These are phyloP conservation scores for Takifugu ocellatus DNA, from an alignment of 2,797 vertebrate species.

Conservation along the genomic window DNA sequence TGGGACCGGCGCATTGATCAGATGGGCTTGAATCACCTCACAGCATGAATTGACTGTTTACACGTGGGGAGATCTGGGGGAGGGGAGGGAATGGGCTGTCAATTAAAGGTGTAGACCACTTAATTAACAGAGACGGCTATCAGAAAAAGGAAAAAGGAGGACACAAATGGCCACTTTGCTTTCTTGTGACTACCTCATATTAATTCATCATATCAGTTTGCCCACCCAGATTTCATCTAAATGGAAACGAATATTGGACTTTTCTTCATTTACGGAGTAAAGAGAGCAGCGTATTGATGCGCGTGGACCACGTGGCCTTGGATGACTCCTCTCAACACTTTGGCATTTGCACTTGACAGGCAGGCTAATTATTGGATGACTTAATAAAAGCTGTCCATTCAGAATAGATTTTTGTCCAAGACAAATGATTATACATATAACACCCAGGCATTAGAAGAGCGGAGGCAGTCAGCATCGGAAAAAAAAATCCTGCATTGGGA, in stretches of 20 bases:
- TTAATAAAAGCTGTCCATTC: slow-evolving; percentile 71
- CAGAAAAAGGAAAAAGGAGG: slow-evolving; percentile 5
- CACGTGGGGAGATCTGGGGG: slow-evolving; percentile 35
- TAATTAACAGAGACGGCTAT: slow-evolving; percentile 1
- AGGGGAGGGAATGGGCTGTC: slow-evolving; percentile 1
- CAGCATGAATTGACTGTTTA: slow-evolving; percentile 48
- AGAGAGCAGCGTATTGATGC: slow-evolving; percentile 42
- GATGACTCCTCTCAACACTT: slow-evolving; percentile 53
- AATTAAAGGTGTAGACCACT: slow-evolving; percentile 45
- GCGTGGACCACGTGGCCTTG: slow-evolving; percentile 53
- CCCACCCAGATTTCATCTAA: slow-evolving; percentile 25
- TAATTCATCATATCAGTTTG: slow-evolving; percentile 2
- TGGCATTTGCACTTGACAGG: slow-evolving; percentile 67
- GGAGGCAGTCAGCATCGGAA: slow-evolving; percentile 39
- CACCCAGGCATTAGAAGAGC: slow-evolving; percentile 59
- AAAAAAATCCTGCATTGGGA: slow-evolving; percentile 48
- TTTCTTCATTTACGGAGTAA: slow-evolving; percentile 12
- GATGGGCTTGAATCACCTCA: slow-evolving; percentile 43
- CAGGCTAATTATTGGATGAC: slow-evolving; percentile 71
- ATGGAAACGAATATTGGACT: slow-evolving; percentile 24
- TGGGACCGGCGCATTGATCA: slow-evolving; percentile 61
- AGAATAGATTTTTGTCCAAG: slow-evolving; percentile 63
- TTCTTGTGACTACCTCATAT: not conserved
- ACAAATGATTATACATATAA: slow-evolving; percentile 57
- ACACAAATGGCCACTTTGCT: not conserved